These are phyloP conservation scores for Homarus gammarus DNA, from an alignment of 2,888 invertebrate species.

Conservation along the genomic window DNA sequence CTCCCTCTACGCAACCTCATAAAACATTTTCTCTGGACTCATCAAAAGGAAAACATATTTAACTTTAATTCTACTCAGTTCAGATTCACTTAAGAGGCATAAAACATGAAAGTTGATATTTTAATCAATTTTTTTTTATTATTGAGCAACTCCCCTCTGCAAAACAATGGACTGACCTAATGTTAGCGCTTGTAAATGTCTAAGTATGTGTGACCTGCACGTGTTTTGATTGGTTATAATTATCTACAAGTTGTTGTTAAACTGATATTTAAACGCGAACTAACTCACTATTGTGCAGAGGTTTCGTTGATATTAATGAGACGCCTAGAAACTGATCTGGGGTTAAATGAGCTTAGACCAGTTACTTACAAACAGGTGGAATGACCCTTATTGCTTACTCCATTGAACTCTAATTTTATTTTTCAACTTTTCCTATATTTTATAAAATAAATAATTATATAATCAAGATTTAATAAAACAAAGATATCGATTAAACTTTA, in stretches of 20 bases:
- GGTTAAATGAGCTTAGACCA: no score
- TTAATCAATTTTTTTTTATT: not conserved
- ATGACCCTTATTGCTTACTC: no score
- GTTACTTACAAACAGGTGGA: no score
- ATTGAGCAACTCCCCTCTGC: not conserved
- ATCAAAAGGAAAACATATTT: not conserved
- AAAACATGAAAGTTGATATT: not conserved
- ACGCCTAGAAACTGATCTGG: no score
- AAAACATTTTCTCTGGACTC: not conserved
- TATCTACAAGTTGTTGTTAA: not conserved
- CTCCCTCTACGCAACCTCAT: constrained; percentile 2
- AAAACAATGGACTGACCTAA: constrained; percentile 18
- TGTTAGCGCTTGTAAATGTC: not conserved
- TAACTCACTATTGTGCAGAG: no score
- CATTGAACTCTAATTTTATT: no score
- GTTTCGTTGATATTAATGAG: no score
- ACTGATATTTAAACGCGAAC: no score
- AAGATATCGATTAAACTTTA: no score
- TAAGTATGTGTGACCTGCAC: not conserved
- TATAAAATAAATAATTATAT: no score
- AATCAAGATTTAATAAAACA: no score
- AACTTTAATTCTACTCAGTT: not conserved
- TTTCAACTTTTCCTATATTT: no score
- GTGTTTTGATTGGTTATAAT: not conserved
- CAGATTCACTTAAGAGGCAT: not conserved